A percentile compares a stretch with the other conserved stretches of the same genome.
Conservation (phyloP, 30 jellyfish, hydroid and myxozoan species). For the Morbakka virulenta region DNA sequence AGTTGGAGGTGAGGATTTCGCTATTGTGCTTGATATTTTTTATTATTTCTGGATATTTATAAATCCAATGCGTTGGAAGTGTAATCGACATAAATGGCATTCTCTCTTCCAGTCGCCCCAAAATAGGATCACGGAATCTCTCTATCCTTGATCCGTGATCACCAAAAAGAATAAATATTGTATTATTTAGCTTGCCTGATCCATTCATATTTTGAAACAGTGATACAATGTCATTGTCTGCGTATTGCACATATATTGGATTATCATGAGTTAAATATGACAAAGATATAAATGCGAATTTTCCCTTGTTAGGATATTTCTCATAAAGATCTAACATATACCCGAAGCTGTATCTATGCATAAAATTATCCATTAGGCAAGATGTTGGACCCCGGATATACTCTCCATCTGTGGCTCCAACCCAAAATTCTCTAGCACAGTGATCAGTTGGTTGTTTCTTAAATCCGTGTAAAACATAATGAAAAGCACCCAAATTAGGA, state of each 20-base stretch:
- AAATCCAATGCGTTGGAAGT: constrained; percentile 30
- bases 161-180: constrained; percentile 53
- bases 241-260: not conserved
- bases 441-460: constrained; percentile 41
- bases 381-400: not conserved
- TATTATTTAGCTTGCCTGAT: constrained; percentile 22
- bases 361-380: constrained; percentile 23
- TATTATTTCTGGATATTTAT: not conserved
- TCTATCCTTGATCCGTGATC: constrained; percentile 70
- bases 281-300: constrained; percentile 5
- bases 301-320: not conserved
- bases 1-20: constrained; percentile 33
- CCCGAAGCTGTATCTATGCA: constrained; percentile 10
- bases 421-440: constrained; percentile 36
- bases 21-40: constrained; percentile 28
- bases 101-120: constrained; percentile 70
- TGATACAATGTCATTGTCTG: constrained; percentile 19
- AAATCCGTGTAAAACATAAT: constrained; percentile 43
- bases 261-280: constrained; percentile 18
- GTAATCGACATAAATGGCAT: constrained; percentile 50
- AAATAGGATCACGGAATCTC: constrained; percentile 20
- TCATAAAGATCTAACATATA: constrained; percentile 14
- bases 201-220: not conserved
- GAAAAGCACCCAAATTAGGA: constrained; percentile 35
- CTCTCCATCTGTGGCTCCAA: constrained; percentile 2